A percentile compares a stretch with the other conserved stretches of the same genome.
Evolutionary conservation across 2,797 vertebrate species (phyloP).

Genomic region (Anisognathus igniventris): DNA sequence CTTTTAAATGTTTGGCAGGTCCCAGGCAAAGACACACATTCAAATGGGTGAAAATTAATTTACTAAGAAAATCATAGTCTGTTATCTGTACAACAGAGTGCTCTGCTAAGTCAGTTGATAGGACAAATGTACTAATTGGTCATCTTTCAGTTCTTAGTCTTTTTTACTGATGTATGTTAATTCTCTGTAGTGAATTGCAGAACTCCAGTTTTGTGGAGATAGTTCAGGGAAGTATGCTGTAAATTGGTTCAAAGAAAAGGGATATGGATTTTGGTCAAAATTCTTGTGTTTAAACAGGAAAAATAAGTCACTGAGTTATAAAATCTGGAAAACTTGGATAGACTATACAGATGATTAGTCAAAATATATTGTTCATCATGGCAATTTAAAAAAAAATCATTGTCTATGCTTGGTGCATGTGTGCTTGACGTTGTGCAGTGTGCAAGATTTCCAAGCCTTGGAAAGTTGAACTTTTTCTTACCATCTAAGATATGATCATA

Average conservation of each 20-base stretch:
- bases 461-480: not conserved
- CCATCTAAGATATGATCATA: not conserved
- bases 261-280: not conserved
- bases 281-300: not conserved
- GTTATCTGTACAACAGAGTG: not conserved
- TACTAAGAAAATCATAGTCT: not conserved
- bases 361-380: not conserved
- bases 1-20: not conserved
- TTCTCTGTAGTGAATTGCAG: not conserved
- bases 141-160: accelerated
- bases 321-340: not conserved
- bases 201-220: not conserved
- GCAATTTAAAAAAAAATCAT: not conserved
- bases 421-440: not conserved
- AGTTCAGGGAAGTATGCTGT: not conserved
- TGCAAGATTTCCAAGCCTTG: not conserved
- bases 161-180: not conserved
- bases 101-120: not conserved
- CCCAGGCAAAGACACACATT: not conserved
- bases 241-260: not conserved
- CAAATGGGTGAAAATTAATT: not conserved
- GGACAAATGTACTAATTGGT: not conserved
- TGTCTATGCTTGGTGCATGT: not conserved
- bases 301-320: not conserved
- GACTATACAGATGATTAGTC: not conserved